Evolutionary conservation across 2,113 vertebrate genomes (phyloP), one percentile per base, ranked within the genome.

Genomic region (Capreolus pygargus): DNA sequence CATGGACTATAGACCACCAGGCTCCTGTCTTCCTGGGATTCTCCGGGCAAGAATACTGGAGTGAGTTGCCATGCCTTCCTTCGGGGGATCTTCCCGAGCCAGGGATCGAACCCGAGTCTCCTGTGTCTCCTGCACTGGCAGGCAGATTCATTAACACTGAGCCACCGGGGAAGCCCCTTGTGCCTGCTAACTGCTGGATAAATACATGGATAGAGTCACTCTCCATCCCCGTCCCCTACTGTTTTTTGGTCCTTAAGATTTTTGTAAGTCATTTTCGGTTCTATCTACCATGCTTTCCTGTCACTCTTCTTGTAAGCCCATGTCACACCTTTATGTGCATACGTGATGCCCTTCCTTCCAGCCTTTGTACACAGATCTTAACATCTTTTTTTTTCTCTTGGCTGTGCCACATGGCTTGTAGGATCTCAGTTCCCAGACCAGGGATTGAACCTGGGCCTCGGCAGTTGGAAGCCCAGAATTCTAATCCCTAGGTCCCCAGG

Each of bases 381-480:
- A 11, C 78, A 11, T 19, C 70, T 30, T 50, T 50, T 50, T 45
- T 47, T 30, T 79, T 81, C 28, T 81, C 9, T 81, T 5, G 78
- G 16, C 78, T 0, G 0, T 19, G 27, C 76, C 28, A 79, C 2
- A 1, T 79, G 28, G 76, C 76, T 33, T 50, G 15, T 47, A 78
- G 76, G 76, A 78, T 78, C 27, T 78, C 43, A 30, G 14, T 78
- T 78, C 27, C 43, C 74, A 16, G 45, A 47, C 76, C 28, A 50
- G 45, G 45, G 0, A 50, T 0, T 79, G 15, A 79, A 79, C 76
- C 45, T 0, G 0, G 27, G 28, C 15, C 45, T 16, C 0, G 1
- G 45, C 27, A 79, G 28, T 19, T 50, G 8, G 19, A 79, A 79
- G 76, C 45, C 45, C 45, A 79, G 76, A 79, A 79, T 19, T 47